A percentile compares a stretch with the other conserved stretches of the same genome.
phyloP scores from a whole-genome alignment of 2,113 vertebrate genomes.

The Cairina moschata region DNA sequence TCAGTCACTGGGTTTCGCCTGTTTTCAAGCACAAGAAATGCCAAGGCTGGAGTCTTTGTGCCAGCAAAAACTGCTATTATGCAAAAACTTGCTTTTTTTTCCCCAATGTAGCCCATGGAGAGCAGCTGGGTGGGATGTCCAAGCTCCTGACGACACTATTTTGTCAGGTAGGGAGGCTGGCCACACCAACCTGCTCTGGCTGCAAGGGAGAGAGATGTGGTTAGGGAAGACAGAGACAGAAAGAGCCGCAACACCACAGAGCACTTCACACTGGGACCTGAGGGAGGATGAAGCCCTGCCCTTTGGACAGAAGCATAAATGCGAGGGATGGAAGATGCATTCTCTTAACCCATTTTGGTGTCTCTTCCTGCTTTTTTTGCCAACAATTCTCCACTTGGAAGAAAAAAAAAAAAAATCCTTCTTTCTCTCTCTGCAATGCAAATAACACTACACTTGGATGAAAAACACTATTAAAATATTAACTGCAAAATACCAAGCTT shows the following conservation, averaged over 20 bases:
- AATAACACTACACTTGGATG: neutral
- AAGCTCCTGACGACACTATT: accelerated
- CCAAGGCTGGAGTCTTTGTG: neutral
- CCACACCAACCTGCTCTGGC: neutral
- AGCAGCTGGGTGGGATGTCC: accelerated
- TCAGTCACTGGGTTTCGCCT: neutral
- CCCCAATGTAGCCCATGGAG: neutral
- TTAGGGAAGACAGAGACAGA: neutral
- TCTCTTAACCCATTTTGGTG: neutral
- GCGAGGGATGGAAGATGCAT: neutral
- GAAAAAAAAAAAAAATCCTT: neutral
- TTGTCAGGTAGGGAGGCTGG: neutral
- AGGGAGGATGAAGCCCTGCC: neutral
- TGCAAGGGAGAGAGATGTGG: accelerated
- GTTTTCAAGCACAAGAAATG: neutral
- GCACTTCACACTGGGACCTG: neutral
- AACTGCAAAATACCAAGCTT: neutral
- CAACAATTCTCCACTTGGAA: neutral
- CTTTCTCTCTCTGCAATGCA: neutral
- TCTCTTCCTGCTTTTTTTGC: neutral
- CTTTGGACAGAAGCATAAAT: accelerated
- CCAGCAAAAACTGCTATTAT: neutral
- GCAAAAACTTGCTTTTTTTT: neutral
- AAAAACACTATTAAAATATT: neutral
- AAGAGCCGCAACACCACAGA: accelerated